These are phyloP conservation scores for Molossus molossus DNA, from an alignment of 2,797 vertebrate species.

Conservation along the genomic window DNA sequence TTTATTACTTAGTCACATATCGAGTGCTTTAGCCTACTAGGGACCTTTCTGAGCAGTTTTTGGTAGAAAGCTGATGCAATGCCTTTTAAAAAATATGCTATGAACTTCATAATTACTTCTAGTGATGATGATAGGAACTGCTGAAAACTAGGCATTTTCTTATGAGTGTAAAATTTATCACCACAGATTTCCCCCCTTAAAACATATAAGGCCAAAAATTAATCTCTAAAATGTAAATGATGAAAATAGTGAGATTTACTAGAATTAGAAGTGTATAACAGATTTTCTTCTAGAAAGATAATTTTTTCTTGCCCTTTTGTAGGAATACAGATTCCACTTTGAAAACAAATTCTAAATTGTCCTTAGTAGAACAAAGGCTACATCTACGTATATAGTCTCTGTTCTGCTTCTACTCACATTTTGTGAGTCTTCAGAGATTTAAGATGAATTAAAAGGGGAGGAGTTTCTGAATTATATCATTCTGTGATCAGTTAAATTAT, in stretches of 20 bases:
- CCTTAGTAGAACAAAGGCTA: neutral
- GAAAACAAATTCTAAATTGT: neutral
- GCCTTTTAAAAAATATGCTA: neutral
- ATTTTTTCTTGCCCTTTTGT: neutral
- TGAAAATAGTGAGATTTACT: constrained; percentile 15
- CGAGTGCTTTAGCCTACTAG: neutral
- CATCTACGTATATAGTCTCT: neutral
- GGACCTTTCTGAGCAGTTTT: neutral
- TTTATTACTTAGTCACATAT: neutral
- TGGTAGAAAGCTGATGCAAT: neutral
- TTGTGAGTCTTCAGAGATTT: neutral
- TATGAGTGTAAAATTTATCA: neutral
- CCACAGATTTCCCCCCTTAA: neutral
- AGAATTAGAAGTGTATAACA: constrained; percentile 7
- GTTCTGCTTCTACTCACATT: neutral
- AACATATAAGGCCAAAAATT: neutral
- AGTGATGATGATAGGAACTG: neutral
- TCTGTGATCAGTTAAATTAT: neutral
- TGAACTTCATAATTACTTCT: neutral
- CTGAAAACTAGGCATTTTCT: neutral
- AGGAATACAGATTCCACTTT: neutral
- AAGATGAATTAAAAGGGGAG: neutral
- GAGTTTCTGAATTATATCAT: neutral
- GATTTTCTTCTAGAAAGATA: constrained; percentile 11
- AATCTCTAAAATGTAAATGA: neutral